These are phyloP conservation scores for Drosophila nebulosa DNA, from an alignment of 1,140 invertebrate species.

Conservation along the genomic window DNA sequence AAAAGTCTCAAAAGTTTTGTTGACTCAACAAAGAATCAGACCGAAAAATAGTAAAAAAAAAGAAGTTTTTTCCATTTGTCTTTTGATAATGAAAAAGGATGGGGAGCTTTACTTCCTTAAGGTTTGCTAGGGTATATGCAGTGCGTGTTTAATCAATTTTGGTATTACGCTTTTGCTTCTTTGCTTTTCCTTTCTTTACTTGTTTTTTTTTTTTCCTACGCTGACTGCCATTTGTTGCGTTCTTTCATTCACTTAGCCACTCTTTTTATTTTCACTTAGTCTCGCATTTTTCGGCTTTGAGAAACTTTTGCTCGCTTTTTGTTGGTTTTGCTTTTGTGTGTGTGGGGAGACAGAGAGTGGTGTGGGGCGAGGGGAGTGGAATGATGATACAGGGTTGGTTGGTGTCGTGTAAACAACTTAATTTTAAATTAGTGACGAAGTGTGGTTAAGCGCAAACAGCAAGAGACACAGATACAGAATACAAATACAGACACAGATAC, in stretches of 20 bases:
- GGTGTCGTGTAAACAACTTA: slow-evolving; percentile 11
- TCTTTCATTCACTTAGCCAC: slow-evolving; percentile 34
- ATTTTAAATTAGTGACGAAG: slow-evolving; percentile 11
- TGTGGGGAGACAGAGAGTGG: background rate
- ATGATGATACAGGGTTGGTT: background rate
- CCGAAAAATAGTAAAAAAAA: too few relatives aligned
- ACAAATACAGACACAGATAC: background rate
- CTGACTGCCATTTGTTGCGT: slow-evolving; percentile 25
- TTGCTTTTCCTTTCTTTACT: background rate
- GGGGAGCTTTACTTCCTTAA: too few relatives aligned
- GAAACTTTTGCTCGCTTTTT: background rate
- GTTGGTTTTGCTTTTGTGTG: background rate
- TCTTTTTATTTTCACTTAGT: slow-evolving; percentile 19
- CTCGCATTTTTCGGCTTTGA: background rate
- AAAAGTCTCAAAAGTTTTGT: too few relatives aligned
- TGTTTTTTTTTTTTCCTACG: background rate
- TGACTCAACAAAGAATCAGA: too few relatives aligned
- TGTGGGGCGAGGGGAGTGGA: too few relatives aligned
- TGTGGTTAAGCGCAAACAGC: background rate
- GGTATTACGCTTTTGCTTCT: background rate
- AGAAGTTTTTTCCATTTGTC: too few relatives aligned
- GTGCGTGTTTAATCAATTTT: background rate
- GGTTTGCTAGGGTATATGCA: background rate
- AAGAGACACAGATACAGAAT: background rate
- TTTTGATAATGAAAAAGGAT: too few relatives aligned